Evolutionary conservation across 2,888 invertebrate species (phyloP), one percentile per base, ranked within the genome.

Genomic region (Suillia variegata): DNA sequence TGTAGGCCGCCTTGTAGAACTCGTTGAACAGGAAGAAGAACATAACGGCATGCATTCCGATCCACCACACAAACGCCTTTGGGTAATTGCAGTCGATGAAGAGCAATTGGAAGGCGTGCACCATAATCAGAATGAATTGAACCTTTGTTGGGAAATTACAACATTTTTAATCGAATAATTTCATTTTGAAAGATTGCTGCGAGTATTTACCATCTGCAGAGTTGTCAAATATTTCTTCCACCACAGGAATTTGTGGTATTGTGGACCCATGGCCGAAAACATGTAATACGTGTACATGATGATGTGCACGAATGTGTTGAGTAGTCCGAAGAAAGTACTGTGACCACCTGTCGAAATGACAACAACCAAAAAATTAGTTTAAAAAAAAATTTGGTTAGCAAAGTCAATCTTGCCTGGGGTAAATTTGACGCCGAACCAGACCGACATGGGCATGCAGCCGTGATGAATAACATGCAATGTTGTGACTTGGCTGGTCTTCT

Each of bases 381-480:
- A 52, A 13, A n/a, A 21, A 15, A 26, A 20, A 31, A 31, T 31
- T 31, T 31, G 31, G n/a, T n/a, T n/a, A n/a, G n/a, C n/a, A n/a
- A n/a, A n/a, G n/a, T n/a, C n/a, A n/a, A n/a, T n/a, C n/a, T n/a
- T n/a, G 91, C 92, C 93, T 79, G 96, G 95, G 22, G 94, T 95
- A 85, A 95, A 96, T 84, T 95, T 95, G 56, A 96, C 95, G 54
- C 96, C 97, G 81, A 96, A 94, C 96, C 97, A 97, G 64, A 96
- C 96, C 4, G 94, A 94, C 90, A 96, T 91, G 38, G 97, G 97
- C 96, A 97, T 97, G 76, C 94, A 91, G 67, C 96, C 96, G 82
- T 97, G 97, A 83, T 97, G 97, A 79, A 96, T 95, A 58, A 97
- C 96, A 84, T 97, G 97, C 51, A 97, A 87, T 8, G 93, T 92